phyloP scores from a whole-genome alignment of 2,797 vertebrate species.

The Hafferia zeledoni region DNA sequence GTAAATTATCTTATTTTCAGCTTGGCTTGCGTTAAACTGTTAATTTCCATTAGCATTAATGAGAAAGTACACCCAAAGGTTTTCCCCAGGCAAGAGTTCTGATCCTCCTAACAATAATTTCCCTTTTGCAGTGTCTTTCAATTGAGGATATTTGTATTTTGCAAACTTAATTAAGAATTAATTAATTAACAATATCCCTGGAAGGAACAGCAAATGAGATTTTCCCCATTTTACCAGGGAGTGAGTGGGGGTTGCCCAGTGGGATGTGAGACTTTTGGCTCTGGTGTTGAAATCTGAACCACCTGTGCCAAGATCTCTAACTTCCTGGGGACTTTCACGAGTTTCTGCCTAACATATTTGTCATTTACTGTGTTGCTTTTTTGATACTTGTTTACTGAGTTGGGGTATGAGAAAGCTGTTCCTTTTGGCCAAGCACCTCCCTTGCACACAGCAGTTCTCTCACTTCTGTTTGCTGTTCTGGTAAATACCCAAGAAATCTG shows the following conservation, averaged over 20 bases:
- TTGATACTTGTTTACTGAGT: background rate
- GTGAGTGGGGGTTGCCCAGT: background rate
- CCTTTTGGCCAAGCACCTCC: background rate
- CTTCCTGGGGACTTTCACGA: background rate
- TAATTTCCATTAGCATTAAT: conserved; percentile 56
- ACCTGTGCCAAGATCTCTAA: fast-evolving
- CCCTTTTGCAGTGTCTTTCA: conserved; percentile 10
- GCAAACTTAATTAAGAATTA: conserved; percentile 63
- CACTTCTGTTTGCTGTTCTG: background rate
- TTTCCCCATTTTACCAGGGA: background rate
- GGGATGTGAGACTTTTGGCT: background rate
- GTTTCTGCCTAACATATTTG: background rate
- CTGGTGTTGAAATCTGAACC: background rate
- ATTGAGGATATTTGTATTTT: conserved; percentile 50
- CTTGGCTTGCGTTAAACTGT: conserved; percentile 30
- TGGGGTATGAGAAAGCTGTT: background rate
- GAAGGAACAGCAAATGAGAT: background rate
- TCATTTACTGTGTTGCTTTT: fast-evolving
- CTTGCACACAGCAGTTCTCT: background rate
- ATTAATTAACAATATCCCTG: conserved; percentile 21
- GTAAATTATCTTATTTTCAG: conserved; percentile 36
- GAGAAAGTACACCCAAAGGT: conserved; percentile 43
- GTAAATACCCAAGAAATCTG: background rate
- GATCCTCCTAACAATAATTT: conserved; percentile 38
- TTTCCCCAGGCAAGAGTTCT: conserved; percentile 33